These are phyloP conservation scores for Heteractis magnifica DNA, from an alignment of 92 coral and sea anemone genomes.

Conservation along the genomic window DNA sequence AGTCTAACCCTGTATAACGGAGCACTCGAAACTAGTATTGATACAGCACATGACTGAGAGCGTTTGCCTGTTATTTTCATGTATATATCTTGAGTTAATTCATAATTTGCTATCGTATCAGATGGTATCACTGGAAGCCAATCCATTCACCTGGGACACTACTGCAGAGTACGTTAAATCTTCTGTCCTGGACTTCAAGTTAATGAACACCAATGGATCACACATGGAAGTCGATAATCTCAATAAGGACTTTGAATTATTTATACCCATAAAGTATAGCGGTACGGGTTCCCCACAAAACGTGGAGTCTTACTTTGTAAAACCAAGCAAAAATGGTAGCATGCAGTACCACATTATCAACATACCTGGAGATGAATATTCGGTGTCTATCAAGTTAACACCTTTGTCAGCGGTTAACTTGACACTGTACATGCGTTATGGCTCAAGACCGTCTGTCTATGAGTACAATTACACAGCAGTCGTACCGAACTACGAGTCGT, in stretches of 20 bases:
- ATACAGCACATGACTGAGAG: too few species aligned
- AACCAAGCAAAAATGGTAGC: constrained; percentile 68
- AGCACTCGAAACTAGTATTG: too few species aligned
- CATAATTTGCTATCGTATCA: neutral
- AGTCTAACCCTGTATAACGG: too few species aligned
- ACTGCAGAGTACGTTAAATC: constrained; percentile 70
- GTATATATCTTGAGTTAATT: neutral
- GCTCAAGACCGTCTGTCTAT: constrained; percentile 54
- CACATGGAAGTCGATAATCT: constrained; percentile 49
- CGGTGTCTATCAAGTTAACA: constrained; percentile 49
- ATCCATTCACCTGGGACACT: constrained; percentile 83
- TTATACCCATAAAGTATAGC: constrained; percentile 41
- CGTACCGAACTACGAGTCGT: constrained; percentile 65
- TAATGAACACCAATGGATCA: constrained; percentile 62
- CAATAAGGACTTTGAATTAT: constrained; percentile 50
- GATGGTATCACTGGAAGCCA: constrained; percentile 61
- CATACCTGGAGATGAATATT: constrained; percentile 72
- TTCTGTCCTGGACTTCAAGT: constrained; percentile 67
- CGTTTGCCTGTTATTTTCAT: too few species aligned
- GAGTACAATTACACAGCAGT: constrained; percentile 55
- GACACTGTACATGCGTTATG: constrained; percentile 64
- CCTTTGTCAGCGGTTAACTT: constrained; percentile 44
- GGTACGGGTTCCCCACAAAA: neutral
- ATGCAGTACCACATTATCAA: constrained; percentile 70
- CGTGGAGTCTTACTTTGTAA: constrained; percentile 44